Conservation (phyloP, 2,888 invertebrate genomes). For the Mimachlamys varia region DNA sequence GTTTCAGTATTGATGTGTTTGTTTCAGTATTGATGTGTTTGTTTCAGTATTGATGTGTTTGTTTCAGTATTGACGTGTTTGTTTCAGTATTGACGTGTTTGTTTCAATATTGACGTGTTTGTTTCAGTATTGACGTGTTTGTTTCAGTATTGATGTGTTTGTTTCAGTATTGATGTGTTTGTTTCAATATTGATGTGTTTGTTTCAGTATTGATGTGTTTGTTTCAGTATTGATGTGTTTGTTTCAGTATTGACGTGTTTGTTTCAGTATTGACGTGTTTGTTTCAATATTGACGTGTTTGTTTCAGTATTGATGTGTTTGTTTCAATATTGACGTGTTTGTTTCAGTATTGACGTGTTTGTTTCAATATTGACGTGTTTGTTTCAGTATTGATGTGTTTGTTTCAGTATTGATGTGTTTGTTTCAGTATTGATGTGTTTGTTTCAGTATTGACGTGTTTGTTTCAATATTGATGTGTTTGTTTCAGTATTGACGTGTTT, state of each 20-base stretch:
- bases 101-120: no score
- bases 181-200: conserved; percentile 91
- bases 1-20: conserved; percentile 91
- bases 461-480: conserved; percentile 91
- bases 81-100: conserved; percentile 91
- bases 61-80: conserved; percentile 44
- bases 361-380: conserved; percentile 44
- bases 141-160: conserved; percentile 91
- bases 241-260: conserved; percentile 44
- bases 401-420: conserved; percentile 45
- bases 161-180: conserved; percentile 45
- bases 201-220: conserved; percentile 45
- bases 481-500: conserved; percentile 44
- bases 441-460: conserved; percentile 44
- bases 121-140: conserved; percentile 44
- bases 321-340: conserved; percentile 44
- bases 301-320: conserved; percentile 91
- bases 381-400: conserved; percentile 91
- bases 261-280: conserved; percentile 91
- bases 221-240: conserved; percentile 91
- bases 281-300: conserved; percentile 44
- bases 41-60: conserved; percentile 91
- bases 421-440: conserved; percentile 91
- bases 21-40: conserved; percentile 45
- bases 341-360: conserved; percentile 91